Conservation (phyloP, 1,140 invertebrate genomes). For the Orchesella cincta region DNA sequence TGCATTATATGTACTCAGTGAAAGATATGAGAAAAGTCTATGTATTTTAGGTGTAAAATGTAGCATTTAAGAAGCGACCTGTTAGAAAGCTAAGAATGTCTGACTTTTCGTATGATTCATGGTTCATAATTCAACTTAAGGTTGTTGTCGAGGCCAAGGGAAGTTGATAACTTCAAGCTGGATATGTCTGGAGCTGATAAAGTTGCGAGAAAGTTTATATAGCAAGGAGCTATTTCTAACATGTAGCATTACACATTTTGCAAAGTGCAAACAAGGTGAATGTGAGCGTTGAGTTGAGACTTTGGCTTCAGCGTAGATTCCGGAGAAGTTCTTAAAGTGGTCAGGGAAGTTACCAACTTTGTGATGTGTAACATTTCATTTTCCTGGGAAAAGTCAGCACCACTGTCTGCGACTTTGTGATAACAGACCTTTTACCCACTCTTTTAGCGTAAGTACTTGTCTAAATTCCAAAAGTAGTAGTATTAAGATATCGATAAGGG, state of each 20-base stretch:
- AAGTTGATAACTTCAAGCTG: neutral
- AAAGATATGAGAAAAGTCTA: too few species aligned
- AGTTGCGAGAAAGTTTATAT: too few species aligned
- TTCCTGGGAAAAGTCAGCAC: neutral
- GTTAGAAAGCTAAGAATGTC: too few species aligned
- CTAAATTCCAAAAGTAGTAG: too few species aligned
- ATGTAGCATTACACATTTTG: too few species aligned
- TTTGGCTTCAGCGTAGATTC: too few species aligned
- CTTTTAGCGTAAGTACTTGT: neutral
- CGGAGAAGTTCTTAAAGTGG: neutral
- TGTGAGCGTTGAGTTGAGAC: too few species aligned
- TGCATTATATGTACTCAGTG: neutral
- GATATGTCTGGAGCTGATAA: neutral
- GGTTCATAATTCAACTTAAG: neutral
- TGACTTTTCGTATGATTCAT: neutral
- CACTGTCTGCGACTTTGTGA: neutral
- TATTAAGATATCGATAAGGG: too few species aligned
- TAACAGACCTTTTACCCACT: neutral
- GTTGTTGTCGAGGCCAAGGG: neutral
- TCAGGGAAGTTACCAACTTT: neutral
- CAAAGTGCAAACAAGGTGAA: too few species aligned
- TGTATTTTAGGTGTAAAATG: too few species aligned
- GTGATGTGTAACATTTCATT: neutral
- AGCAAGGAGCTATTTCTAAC: too few species aligned
- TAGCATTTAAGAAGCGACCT: too few species aligned